Evolutionary conservation across 2,888 invertebrate genomes (phyloP).

Genomic region (Xestia ashworthii): DNA sequence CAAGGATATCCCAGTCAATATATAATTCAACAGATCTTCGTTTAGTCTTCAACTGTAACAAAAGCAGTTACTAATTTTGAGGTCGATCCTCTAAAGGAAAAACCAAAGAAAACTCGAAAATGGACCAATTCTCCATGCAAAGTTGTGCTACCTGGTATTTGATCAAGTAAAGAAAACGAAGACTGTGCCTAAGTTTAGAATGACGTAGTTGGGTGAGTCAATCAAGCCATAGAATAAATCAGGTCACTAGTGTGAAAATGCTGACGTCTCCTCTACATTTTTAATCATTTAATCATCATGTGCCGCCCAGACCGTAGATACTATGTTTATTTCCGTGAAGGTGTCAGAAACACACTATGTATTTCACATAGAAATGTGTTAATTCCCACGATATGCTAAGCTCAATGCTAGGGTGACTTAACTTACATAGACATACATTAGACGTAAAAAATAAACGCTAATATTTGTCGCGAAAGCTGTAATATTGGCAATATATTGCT

Average conservation of each 20-base stretch:
- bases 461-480: background rate
- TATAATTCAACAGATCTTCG: background rate
- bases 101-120: background rate
- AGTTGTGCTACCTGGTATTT: background rate
- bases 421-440: too few species aligned
- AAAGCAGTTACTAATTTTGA: background rate
- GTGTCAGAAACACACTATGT: background rate
- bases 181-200: background rate
- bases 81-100: background rate
- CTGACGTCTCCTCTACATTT: background rate
- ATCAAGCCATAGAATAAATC: background rate
- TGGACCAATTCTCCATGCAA: background rate
- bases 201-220: background rate
- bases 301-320: background rate
- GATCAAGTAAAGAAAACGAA: background rate
- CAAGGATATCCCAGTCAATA: background rate
- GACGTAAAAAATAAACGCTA: too few species aligned
- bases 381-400: background rate
- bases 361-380: background rate
- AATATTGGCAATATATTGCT: background rate
- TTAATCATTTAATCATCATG: background rate
- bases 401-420: background rate
- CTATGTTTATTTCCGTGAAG: background rate
- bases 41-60: constrained; percentile 8
- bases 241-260: background rate